Evolutionary conservation across 2,888 invertebrate species (phyloP).

Genomic region (Ichneumon xanthorius): DNA sequence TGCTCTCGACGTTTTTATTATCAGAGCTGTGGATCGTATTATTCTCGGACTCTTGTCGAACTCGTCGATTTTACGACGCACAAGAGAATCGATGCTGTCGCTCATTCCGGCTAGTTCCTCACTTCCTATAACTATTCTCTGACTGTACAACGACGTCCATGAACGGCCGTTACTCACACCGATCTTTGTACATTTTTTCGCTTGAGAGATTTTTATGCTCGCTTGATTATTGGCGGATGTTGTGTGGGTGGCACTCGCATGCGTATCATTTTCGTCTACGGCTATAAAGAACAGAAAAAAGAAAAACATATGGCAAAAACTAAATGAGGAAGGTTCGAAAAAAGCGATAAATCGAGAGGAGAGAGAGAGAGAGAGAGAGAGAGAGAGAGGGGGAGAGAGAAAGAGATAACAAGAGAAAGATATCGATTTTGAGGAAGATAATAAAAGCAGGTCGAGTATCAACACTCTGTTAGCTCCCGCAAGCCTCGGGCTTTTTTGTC

Average conservation of each 20-base stretch:
- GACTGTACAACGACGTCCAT: constrained; percentile 81
- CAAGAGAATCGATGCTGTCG: constrained; percentile 79
- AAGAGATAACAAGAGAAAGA: constrained; percentile 12
- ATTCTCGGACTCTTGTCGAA: constrained; percentile 83
- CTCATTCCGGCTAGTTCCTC: constrained; percentile 81
- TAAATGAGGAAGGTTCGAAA: constrained; percentile 69
- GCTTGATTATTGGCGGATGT: constrained; percentile 80
- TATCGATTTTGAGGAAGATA: constrained; percentile 22
- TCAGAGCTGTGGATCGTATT: constrained; percentile 82
- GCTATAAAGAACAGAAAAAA: constrained; percentile 84
- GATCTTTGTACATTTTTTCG: constrained; percentile 80
- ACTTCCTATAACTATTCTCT: constrained; percentile 83
- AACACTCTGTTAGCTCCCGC: constrained; percentile 3
- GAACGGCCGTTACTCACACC: constrained; percentile 69
- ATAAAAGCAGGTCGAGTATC: constrained; percentile 28
- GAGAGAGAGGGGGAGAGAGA: constrained; percentile 25
- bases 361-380: constrained; percentile 19
- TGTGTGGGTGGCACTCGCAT: constrained; percentile 83
- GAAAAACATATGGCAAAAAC: constrained; percentile 75
- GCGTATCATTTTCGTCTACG: constrained; percentile 82
- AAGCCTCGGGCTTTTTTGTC: constrained; percentile 5
- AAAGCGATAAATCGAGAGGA: constrained; percentile 48
- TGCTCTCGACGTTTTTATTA: constrained; percentile 82
- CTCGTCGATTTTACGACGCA: constrained; percentile 81
- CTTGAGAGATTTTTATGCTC: constrained; percentile 76